A percentile compares a stretch with the other conserved stretches of the same genome.
phyloP scores from a whole-genome alignment of 2,797 vertebrate genomes.

The Numenius phaeopus region DNA sequence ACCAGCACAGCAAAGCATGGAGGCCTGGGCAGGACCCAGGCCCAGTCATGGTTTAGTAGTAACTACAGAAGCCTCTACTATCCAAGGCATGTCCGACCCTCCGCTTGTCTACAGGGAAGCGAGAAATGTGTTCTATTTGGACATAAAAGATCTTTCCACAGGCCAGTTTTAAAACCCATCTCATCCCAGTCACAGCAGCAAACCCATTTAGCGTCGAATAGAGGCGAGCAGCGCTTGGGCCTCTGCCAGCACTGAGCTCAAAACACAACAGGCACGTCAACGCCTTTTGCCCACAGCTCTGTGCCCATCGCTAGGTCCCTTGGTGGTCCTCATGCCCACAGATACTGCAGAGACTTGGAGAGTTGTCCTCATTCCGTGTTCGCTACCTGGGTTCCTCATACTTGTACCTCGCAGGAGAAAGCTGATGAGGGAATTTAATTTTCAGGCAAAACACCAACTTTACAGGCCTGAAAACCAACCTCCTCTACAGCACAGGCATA shows the following conservation, averaged over 20 bases:
- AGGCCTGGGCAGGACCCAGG: background rate
- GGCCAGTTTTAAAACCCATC: background rate
- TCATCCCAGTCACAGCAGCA: background rate
- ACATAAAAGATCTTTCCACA: background rate
- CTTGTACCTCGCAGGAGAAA: rapidly evolving
- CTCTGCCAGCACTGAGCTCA: background rate
- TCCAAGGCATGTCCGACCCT: background rate
- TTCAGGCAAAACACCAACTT: background rate
- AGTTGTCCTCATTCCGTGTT: background rate
- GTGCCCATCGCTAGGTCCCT: background rate
- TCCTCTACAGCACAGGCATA: background rate
- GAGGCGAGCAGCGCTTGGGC: background rate
- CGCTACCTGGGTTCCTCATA: background rate
- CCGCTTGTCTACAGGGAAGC: background rate
- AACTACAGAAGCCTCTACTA: background rate
- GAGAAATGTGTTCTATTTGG: background rate
- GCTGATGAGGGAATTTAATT: background rate
- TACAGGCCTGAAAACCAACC: background rate
- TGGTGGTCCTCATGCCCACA: background rate
- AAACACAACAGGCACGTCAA: background rate
- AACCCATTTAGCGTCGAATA: background rate
- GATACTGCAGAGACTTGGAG: background rate
- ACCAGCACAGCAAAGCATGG: too few species aligned
- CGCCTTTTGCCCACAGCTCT: background rate
- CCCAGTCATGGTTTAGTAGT: background rate